Evolutionary conservation across 2,888 invertebrate species (phyloP).

Genomic region (Lysandra bellargus): DNA sequence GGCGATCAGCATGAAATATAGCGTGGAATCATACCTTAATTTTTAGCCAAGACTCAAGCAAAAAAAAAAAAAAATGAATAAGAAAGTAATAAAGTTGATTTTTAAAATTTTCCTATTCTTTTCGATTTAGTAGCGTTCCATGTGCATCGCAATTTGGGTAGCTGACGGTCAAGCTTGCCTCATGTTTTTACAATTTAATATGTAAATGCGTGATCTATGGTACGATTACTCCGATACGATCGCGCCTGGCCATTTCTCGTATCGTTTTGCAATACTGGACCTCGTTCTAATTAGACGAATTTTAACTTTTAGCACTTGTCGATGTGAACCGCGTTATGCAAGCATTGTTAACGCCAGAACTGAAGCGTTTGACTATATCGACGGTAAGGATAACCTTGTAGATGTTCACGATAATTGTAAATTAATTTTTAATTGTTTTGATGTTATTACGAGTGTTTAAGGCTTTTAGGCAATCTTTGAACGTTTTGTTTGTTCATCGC

Average conservation of each 20-base stretch:
- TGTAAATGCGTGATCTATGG: slow-evolving; percentile 24
- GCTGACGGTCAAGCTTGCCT: not conserved
- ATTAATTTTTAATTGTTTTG: slow-evolving; percentile 25
- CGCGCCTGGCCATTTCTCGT: slow-evolving; percentile 56
- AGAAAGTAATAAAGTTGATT: too few relatives aligned
- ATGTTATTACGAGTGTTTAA: slow-evolving; percentile 1
- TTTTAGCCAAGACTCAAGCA: too few relatives aligned
- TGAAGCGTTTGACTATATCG: not conserved
- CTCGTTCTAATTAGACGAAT: slow-evolving; percentile 63
- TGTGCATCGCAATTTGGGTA: not conserved
- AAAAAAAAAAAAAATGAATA: too few relatives aligned
- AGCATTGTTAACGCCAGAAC: slow-evolving; percentile 48
- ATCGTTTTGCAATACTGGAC: slow-evolving; percentile 64
- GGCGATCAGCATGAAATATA: too few relatives aligned
- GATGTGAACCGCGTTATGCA: slow-evolving; percentile 54
- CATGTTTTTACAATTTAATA: slow-evolving; percentile 5
- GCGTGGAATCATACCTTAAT: too few relatives aligned
- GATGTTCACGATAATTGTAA: slow-evolving; percentile 7
- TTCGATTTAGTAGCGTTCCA: too few relatives aligned
- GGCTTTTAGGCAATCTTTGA: slow-evolving; percentile 1
- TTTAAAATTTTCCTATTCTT: too few relatives aligned
- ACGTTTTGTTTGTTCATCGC: not conserved
- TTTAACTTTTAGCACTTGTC: slow-evolving; percentile 61
- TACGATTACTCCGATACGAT: slow-evolving; percentile 10
- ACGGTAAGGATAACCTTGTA: not conserved